Conservation (phyloP, 2,113 vertebrate species). For the Indicator indicator region DNA sequence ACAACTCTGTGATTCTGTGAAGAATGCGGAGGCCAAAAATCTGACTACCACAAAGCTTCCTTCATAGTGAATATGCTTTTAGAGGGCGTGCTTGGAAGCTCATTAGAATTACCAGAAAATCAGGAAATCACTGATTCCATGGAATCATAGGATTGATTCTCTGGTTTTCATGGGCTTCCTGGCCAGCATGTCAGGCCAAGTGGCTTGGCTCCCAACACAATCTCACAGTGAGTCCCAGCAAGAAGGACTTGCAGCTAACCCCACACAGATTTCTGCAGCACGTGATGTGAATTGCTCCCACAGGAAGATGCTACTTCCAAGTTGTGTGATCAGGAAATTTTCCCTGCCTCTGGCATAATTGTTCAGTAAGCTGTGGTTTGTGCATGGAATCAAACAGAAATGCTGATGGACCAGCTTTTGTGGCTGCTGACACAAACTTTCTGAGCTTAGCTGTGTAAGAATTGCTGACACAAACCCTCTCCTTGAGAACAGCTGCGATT, state of each 20-base stretch:
- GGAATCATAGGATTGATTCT: too few relatives aligned
- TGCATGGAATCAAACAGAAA: slow-evolving; percentile 60
- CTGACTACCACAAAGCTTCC: neutral
- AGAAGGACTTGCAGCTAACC: neutral
- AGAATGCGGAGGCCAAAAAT: neutral
- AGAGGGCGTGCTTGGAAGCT: neutral
- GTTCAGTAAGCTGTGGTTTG: slow-evolving; percentile 61
- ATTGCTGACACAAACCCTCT: slow-evolving; percentile 70
- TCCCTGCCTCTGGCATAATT: slow-evolving; percentile 63
- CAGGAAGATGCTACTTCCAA: slow-evolving; percentile 53
- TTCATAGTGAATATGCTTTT: neutral
- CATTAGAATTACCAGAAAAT: neutral
- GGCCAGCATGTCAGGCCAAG: neutral
- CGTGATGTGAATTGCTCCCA: neutral
- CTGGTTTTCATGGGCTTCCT: neutral
- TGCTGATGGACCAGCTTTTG: slow-evolving; percentile 66
- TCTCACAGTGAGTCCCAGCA: neutral
- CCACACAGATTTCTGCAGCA: neutral
- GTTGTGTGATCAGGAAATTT: slow-evolving; percentile 29
- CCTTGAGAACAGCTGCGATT: slow-evolving; percentile 60
- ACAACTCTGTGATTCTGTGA: neutral
- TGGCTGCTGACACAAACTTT: slow-evolving; percentile 71
- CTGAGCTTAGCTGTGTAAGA: slow-evolving; percentile 16
- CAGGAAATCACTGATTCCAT: neutral
- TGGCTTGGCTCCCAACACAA: neutral